A percentile compares a stretch with the other conserved stretches of the same genome.
Evolutionary conservation across 2,113 vertebrate species (phyloP).

Genomic region (Lepus americanus): DNA sequence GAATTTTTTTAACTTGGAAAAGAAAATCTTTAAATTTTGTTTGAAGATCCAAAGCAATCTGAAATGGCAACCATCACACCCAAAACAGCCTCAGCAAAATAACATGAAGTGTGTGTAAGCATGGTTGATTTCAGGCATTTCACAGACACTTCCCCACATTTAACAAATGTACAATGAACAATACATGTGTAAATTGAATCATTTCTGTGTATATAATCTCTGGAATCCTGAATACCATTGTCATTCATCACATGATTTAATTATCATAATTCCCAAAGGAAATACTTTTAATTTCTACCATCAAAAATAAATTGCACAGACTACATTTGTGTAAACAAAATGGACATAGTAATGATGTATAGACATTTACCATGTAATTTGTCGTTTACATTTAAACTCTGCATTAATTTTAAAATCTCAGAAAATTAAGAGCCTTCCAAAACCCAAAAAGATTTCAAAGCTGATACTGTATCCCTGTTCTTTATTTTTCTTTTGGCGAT

Average conservation of each 20-base stretch:
- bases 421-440: neutral
- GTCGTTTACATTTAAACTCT: neutral
- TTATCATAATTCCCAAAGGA: constrained; percentile 53
- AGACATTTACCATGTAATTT: neutral
- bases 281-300: constrained; percentile 52
- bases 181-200: neutral
- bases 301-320: constrained; percentile 10
- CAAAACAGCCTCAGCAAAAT: neutral
- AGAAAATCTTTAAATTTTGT: neutral
- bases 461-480: neutral
- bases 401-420: neutral
- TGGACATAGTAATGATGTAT: constrained; percentile 16
- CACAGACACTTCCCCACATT: neutral
- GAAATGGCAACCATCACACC: neutral
- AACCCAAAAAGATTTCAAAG: constrained; percentile 33
- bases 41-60: neutral
- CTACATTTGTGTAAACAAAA: constrained; percentile 38
- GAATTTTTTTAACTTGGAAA: neutral
- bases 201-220: neutral
- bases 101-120: neutral
- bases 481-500: neutral
- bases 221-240: constrained; percentile 27
- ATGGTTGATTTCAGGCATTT: neutral
- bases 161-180: neutral
- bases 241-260: neutral